Evolutionary conservation across 2,888 invertebrate species (phyloP).

Genomic region (Calliopum simillimum): DNA sequence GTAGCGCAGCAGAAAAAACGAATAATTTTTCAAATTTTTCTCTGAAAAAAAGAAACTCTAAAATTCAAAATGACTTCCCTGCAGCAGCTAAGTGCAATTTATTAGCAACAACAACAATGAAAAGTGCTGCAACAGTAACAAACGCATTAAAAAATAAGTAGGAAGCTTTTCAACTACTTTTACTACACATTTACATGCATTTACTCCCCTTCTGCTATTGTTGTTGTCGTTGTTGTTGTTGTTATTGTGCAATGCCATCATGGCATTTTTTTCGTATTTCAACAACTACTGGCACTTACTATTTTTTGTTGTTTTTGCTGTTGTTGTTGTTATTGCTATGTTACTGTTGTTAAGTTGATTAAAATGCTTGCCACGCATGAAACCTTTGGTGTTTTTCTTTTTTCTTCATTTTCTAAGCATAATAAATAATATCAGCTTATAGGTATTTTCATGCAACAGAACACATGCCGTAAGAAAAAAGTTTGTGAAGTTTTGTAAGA

Average conservation of each 20-base stretch:
- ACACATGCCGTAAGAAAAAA: no score
- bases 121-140: neutral
- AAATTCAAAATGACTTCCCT: conserved; percentile 18
- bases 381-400: neutral
- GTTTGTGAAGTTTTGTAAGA: no score
- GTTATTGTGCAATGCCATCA: conserved; percentile 6
- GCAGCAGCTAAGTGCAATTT: conserved; percentile 3
- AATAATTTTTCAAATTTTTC: conserved; percentile 1
- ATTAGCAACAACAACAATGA: neutral
- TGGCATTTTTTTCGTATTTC: neutral
- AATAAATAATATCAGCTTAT: no score
- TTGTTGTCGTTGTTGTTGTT: neutral
- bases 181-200: conserved; percentile 17
- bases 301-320: neutral
- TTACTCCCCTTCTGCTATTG: conserved; percentile 9
- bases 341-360: conserved; percentile 14
- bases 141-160: conserved; percentile 24
- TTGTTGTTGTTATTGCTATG: neutral
- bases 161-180: conserved; percentile 14
- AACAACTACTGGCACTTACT: neutral
- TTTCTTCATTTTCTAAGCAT: no score
- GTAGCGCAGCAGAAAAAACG: neutral
- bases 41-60: neutral
- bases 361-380: conserved; percentile 31
- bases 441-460: no score